Conservation (phyloP, 2,888 invertebrate genomes). For the Caenorhabditis sp. region DNA sequence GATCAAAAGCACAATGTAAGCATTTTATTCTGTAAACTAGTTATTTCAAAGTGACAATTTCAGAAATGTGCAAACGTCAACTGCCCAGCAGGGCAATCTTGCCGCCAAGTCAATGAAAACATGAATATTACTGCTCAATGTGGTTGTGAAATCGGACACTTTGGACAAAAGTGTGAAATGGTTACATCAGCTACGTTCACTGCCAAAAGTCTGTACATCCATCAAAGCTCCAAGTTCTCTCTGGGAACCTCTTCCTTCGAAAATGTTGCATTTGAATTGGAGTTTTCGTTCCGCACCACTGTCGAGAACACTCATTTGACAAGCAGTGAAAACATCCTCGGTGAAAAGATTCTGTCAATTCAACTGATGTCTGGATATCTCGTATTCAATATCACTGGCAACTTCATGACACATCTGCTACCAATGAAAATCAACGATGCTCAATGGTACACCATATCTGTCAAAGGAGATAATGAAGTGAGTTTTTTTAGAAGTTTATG, state of each 20-base stretch:
- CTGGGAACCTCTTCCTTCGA: constrained; percentile 67
- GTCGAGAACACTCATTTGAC: constrained; percentile 76
- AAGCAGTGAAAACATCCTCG: constrained; percentile 79
- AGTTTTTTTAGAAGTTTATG: background rate
- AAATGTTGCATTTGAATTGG: constrained; percentile 69
- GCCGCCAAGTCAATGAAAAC: constrained; percentile 47
- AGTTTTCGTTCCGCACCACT: constrained; percentile 79
- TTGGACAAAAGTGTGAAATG: constrained; percentile 71
- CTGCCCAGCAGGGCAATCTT: constrained; percentile 60
- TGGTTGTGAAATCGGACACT: constrained; percentile 65
- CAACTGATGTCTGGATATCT: constrained; percentile 71
- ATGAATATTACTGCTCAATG: constrained; percentile 60
- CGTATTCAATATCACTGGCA: constrained; percentile 69
- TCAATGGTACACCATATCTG: constrained; percentile 75
- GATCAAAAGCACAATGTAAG: constrained; percentile 66
- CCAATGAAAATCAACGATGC: constrained; percentile 78
- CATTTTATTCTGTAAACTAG: background rate
- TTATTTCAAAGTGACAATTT: background rate
- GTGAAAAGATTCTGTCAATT: constrained; percentile 68
- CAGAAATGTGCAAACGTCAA: constrained; percentile 60
- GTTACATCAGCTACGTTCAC: constrained; percentile 74
- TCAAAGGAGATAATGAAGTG: constrained; percentile 49
- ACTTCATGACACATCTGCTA: constrained; percentile 65
- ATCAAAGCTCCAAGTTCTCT: constrained; percentile 74
- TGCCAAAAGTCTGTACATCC: constrained; percentile 73